Conservation (phyloP, 2,797 vertebrate species). For the Natrix natrix region DNA sequence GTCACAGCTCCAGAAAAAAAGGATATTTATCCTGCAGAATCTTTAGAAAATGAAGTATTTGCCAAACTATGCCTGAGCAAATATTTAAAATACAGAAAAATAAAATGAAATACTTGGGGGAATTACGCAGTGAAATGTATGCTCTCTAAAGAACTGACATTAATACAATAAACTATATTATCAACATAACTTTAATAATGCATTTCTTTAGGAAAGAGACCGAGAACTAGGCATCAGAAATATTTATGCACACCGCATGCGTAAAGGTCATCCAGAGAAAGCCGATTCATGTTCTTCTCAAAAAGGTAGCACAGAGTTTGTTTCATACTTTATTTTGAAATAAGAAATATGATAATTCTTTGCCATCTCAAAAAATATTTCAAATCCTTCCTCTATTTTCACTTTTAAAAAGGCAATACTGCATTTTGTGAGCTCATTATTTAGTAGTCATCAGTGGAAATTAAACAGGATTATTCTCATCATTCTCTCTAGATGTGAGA, state of each 20-base stretch:
- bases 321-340: background rate
- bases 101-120: background rate
- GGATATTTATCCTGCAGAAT: background rate
- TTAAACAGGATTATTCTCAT: background rate
- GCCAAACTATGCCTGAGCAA: slow-evolving; percentile 24
- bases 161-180: background rate
- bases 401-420: background rate
- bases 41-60: background rate
- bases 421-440: background rate
- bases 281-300: background rate
- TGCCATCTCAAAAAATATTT: background rate
- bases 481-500: background rate
- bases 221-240: slow-evolving; percentile 71
- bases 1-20: background rate
- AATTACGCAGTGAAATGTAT: slow-evolving; percentile 65
- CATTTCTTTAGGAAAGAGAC: slow-evolving; percentile 72
- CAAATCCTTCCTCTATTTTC: background rate
- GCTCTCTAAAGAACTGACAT: background rate
- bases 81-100: background rate
- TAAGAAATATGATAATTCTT: background rate
- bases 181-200: background rate
- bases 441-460: background rate
- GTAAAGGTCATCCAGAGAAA: background rate
- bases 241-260: slow-evolving; percentile 71
- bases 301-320: slow-evolving; percentile 22